Conservation (phyloP, 2,113 vertebrate species). For the Chaetodon trifascialis region DNA sequence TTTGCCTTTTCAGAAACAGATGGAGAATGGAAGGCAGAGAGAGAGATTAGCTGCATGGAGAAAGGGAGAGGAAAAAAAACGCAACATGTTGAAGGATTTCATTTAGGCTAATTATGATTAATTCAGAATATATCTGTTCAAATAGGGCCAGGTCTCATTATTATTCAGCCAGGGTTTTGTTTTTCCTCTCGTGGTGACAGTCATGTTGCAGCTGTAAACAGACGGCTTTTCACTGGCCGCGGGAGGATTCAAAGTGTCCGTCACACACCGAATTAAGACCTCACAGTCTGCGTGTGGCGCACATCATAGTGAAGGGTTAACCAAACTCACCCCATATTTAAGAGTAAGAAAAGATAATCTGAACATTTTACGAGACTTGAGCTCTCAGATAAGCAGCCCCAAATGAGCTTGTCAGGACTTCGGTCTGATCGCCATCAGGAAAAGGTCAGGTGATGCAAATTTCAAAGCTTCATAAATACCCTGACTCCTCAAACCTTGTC, state of each 20-base stretch:
- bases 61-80: not conserved
- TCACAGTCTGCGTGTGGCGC: not conserved
- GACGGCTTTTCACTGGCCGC: not conserved
- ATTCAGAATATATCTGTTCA: constrained; percentile 56
- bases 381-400: too few relatives aligned
- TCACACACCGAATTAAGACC: constrained; percentile 38
- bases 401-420: too few relatives aligned
- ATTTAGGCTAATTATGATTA: constrained; percentile 70
- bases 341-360: too few relatives aligned
- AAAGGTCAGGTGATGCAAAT: too few relatives aligned
- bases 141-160: constrained; percentile 49
- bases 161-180: constrained; percentile 42
- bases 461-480: too few relatives aligned
- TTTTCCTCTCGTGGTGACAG: constrained; percentile 32
- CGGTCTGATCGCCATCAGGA: too few relatives aligned
- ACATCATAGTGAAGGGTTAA: not conserved
- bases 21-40: constrained; percentile 55
- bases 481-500: too few relatives aligned
- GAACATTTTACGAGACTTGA: not conserved
- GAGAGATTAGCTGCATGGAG: constrained; percentile 18
- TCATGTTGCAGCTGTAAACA: constrained; percentile 41
- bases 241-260: constrained; percentile 32
- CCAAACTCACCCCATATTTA: too few relatives aligned
- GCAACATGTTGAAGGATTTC: constrained; percentile 59
- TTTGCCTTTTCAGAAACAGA: constrained; percentile 70